These are phyloP conservation scores for Bemisia tabaci DNA, from an alignment of 1,140 invertebrate genomes.

Conservation along the genomic window DNA sequence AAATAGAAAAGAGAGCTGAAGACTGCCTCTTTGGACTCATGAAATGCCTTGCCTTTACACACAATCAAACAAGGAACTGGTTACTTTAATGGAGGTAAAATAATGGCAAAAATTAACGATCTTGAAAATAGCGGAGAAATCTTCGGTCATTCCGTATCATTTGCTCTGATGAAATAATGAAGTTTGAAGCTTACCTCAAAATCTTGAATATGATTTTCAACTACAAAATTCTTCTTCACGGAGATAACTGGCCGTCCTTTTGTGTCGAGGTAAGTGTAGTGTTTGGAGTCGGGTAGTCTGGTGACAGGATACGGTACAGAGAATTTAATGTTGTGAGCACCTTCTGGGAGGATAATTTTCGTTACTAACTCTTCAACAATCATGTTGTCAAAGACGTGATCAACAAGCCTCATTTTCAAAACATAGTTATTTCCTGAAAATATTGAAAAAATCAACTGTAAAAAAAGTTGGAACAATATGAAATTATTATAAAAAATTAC, in stretches of 20 bases:
- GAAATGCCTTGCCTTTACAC: too few species aligned
- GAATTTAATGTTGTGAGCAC: slow-evolving; percentile 65
- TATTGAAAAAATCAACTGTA: slow-evolving; percentile 2
- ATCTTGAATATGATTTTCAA: slow-evolving; percentile 91
- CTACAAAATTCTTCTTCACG: slow-evolving; percentile 74
- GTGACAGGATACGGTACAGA: slow-evolving; percentile 69
- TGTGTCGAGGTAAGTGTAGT: slow-evolving; percentile 92
- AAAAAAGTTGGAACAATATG: slow-evolving; percentile 6
- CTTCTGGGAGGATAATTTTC: slow-evolving; percentile 90
- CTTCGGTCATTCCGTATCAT: neutral
- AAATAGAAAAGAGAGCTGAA: too few species aligned
- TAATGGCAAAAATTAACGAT: too few species aligned
- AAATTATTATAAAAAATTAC: slow-evolving; percentile 10
- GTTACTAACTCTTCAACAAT: slow-evolving; percentile 80
- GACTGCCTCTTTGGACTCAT: too few species aligned
- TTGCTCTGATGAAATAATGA: too few species aligned
- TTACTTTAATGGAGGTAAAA: neutral
- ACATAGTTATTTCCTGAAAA: slow-evolving; percentile 16
- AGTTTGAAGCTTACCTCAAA: slow-evolving; percentile 22
- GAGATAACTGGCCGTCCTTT: slow-evolving; percentile 80
- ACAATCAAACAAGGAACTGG: too few species aligned
- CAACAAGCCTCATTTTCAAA: slow-evolving; percentile 82
- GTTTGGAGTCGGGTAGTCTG: slow-evolving; percentile 55
- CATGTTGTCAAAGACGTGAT: slow-evolving; percentile 96
- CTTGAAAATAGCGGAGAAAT: slow-evolving; percentile 2